Percentiles rank a stretch among this genome's conserved stretches.
phyloP scores from a whole-genome alignment of 2,888 invertebrate species.

The Ectemnius cavifrons region DNA sequence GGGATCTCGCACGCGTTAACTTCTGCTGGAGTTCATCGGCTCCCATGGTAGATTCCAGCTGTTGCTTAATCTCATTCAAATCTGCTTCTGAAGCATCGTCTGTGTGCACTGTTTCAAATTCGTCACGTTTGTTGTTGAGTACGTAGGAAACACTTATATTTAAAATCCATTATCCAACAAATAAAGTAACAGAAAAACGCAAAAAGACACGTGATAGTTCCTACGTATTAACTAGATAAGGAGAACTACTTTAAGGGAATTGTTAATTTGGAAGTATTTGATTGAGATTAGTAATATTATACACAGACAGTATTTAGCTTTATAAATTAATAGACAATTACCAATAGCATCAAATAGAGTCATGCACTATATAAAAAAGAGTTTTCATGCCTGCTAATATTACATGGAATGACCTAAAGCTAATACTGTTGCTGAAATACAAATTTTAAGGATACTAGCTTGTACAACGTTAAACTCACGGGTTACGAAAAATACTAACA shows the following conservation, averaged over 20 bases:
- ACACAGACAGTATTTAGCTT: background rate
- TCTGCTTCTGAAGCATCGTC: slow-evolving; percentile 78
- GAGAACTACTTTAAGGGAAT: background rate
- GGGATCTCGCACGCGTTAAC: slow-evolving; percentile 83
- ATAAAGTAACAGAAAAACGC: slow-evolving; percentile 15
- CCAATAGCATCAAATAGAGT: no score
- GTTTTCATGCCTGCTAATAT: background rate
- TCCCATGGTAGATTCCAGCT: slow-evolving; percentile 84
- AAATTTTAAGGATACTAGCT: slow-evolving; percentile 21
- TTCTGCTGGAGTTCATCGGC: slow-evolving; percentile 85
- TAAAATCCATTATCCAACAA: slow-evolving; percentile 8
- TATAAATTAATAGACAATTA: background rate
- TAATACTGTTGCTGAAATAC: slow-evolving; percentile 11
- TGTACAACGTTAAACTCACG: slow-evolving; percentile 29
- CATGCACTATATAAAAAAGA: background rate
- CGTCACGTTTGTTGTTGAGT: slow-evolving; percentile 39
- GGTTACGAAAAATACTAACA: slow-evolving; percentile 43
- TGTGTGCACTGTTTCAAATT: slow-evolving; percentile 68
- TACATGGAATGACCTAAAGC: no score
- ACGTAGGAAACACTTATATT: slow-evolving; percentile 15
- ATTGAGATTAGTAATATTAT: background rate
- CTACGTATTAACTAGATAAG: no score
- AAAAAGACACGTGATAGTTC: background rate
- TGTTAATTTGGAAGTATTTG: background rate
- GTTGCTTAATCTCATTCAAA: slow-evolving; percentile 86